phyloP scores from a whole-genome alignment of 2,113 vertebrate species.

The Pavo muticus region DNA sequence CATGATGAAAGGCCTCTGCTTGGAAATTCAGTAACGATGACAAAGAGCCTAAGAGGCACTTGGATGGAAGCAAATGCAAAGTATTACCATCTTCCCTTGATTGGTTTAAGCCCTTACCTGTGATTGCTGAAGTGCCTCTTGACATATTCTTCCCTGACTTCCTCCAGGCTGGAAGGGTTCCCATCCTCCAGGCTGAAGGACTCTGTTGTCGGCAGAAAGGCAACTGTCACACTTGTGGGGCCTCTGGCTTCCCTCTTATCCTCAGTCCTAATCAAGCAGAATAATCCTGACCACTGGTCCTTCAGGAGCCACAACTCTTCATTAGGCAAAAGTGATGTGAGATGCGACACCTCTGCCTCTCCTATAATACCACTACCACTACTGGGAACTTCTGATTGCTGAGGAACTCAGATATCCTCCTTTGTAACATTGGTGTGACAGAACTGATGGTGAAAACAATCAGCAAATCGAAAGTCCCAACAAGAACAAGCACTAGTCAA shows the following conservation, averaged over 20 bases:
- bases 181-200: conserved; percentile 72
- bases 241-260: not conserved
- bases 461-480: not conserved
- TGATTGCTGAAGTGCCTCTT: conserved; percentile 50
- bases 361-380: not conserved
- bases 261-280: not conserved
- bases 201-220: conserved; percentile 62
- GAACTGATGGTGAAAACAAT: not conserved
- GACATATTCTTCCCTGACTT: conserved; percentile 77
- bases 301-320: not conserved
- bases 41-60: not conserved
- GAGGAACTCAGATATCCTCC: not conserved
- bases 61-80: not conserved
- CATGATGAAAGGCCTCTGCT: not conserved
- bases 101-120: conserved; percentile 57
- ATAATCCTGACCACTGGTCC: not conserved
- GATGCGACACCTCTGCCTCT: not conserved
- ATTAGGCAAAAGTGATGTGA: not conserved
- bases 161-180: conserved; percentile 72
- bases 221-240: not conserved
- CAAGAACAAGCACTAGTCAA: not conserved
- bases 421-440: not conserved
- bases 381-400: not conserved
- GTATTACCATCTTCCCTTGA: not conserved
- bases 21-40: not conserved